A percentile compares a stretch with the other conserved stretches of the same genome.
Evolutionary conservation across 2,113 vertebrate genomes (phyloP).

Genomic region (Morone saxatilis): DNA sequence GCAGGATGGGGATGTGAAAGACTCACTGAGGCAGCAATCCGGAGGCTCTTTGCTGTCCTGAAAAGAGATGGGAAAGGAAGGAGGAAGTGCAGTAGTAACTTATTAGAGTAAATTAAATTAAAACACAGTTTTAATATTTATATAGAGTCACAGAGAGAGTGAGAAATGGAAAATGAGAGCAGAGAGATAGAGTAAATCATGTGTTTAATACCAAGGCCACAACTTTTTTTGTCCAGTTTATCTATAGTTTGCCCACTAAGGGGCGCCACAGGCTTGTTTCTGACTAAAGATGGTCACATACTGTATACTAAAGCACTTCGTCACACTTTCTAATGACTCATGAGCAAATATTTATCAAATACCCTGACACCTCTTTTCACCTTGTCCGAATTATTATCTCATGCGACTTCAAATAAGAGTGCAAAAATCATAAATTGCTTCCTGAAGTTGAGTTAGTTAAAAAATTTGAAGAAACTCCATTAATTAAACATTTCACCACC

Average conservation of each 20-base stretch:
- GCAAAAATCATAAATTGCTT: no score
- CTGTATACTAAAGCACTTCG: background rate
- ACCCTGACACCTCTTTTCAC: background rate
- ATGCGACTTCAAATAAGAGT: background rate
- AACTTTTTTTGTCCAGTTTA: background rate
- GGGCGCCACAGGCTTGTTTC: constrained; percentile 46
- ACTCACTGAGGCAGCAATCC: constrained; percentile 91
- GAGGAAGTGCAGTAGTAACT: background rate
- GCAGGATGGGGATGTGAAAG: constrained; percentile 91
- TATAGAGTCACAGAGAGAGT: background rate
- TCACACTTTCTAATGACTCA: background rate
- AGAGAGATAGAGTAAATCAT: background rate
- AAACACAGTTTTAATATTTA: background rate
- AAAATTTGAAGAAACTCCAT: background rate
- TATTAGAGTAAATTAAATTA: no score
- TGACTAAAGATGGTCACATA: background rate
- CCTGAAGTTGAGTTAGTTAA: background rate
- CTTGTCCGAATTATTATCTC: background rate
- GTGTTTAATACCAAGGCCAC: background rate
- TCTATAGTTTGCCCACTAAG: constrained; percentile 57
- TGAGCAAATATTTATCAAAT: background rate
- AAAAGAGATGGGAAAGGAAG: background rate
- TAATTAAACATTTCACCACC: background rate
- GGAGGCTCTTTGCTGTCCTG: constrained; percentile 90
- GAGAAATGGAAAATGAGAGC: background rate